Base-by-base conservation (phyloP, 2,797 vertebrate genomes). In the Clarias pachynema region DNA sequence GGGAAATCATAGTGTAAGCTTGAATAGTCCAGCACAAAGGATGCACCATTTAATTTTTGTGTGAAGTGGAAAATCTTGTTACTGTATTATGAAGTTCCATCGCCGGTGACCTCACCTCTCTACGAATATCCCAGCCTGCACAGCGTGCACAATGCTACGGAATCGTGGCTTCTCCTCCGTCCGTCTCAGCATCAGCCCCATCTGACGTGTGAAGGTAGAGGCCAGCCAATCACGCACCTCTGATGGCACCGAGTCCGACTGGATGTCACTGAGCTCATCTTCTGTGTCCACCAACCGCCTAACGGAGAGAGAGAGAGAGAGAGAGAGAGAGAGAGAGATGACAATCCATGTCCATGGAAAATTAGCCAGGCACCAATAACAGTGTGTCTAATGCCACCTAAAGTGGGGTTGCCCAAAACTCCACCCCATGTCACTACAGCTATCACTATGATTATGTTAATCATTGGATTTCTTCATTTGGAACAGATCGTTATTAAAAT, bases 221-320 rank as follows among this genome's bases (percentile, higher is more conserved):
- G 98, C 98, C 94, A 99, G 94, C 98, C 98, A 99, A 88, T 99
- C 98, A 63, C 97, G 96, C 87, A 99, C 98, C 91, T 99, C 98
- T 0, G 97, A 99, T 29, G 98, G 98, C 87, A 99, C 97, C 0
- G 97, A 97, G 87, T 99, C 98, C 0, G 98, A 99, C 89, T 97
- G 97, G 90, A 99, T 98, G 92, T 98, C 97, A 53, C 97, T 98
- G 90, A 99, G 97, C 88, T 99, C 98, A 93, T 99, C 98, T 89
- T 99, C 98, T 0, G 97, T 98, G 93, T 99, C 98, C 90, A 99
- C 95, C 91, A 99, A 92, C 81, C 96, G 95, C 90, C 98, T 99
- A 88, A 22, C n/a, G 40, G n/a, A 31, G 29, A 66, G 14, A 78
- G 29, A 37, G 26, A 78, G 56, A 65, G 31, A 69, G 16, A 79